These are phyloP conservation scores for Psittacus erithacus DNA, from an alignment of 2,113 vertebrate genomes.

Conservation along the genomic window DNA sequence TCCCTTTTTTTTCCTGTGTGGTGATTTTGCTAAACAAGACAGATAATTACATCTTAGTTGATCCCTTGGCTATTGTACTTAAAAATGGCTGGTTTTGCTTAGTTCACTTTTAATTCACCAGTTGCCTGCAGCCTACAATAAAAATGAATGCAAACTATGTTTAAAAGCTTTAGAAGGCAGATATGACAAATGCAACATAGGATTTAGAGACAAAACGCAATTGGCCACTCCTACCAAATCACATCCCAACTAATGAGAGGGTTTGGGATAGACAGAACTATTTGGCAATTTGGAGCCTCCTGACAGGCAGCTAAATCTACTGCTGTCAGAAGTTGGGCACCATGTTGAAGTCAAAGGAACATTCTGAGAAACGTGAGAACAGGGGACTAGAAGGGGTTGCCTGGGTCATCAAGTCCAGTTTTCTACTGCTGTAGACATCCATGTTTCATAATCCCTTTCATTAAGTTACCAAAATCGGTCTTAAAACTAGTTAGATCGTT, in stretches of 20 bases:
- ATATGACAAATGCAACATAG: conserved; percentile 40
- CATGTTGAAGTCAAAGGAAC: conserved; percentile 17
- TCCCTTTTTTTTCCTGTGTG: background rate
- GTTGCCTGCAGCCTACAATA: conserved; percentile 21
- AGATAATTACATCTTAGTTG: conserved; percentile 10
- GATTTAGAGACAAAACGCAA: conserved; percentile 49
- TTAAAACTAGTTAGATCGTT: conserved; percentile 29
- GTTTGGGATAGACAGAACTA: conserved; percentile 9
- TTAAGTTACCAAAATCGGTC: conserved; percentile 63
- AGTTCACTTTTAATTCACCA: conserved; percentile 26
- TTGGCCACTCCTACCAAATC: conserved; percentile 42
- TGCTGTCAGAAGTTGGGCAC: conserved; percentile 17
- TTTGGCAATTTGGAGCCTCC: background rate
- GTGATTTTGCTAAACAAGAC: conserved; percentile 11
- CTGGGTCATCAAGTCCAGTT: conserved; percentile 12
- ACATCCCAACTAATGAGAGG: conserved; percentile 57
- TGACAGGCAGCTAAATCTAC: conserved; percentile 21
- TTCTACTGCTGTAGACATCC: conserved; percentile 4
- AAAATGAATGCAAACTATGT: conserved; percentile 27
- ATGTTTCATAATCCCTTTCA: conserved; percentile 55
- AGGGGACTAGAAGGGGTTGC: background rate
- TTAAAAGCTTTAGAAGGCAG: conserved; percentile 57
- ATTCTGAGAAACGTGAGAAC: conserved; percentile 7
- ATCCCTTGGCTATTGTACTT: conserved; percentile 15
- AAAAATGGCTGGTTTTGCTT: conserved; percentile 24